These are phyloP conservation scores for Distichodus sexfasciatus DNA, from an alignment of 2,797 vertebrate genomes.

Conservation along the genomic window DNA sequence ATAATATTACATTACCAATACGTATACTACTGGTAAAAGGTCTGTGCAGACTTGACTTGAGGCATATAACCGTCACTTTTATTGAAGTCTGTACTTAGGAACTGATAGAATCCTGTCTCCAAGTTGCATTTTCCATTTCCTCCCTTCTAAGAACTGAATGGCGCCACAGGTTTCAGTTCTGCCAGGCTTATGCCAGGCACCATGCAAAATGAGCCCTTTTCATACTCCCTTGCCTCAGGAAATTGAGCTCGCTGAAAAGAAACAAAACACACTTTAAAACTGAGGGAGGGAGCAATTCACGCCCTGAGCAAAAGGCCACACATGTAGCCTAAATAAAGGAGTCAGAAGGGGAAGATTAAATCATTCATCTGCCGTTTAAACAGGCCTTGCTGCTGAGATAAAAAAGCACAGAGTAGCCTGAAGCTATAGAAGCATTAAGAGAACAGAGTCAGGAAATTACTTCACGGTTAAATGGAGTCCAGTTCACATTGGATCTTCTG, in stretches of 20 bases:
- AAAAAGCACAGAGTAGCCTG: not conserved
- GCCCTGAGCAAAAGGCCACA: not conserved
- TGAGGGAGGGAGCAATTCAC: not conserved
- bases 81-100: too few relatives aligned
- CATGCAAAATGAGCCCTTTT: slow-evolving; percentile 3
- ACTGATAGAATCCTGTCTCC: not conserved
- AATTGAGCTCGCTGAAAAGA: not conserved
- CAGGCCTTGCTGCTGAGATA: not conserved
- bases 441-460: not conserved
- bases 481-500: not conserved
- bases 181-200: too few relatives aligned
- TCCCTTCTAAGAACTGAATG: not conserved
- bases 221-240: not conserved
- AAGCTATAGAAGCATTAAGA: not conserved
- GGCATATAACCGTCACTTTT: too few relatives aligned
- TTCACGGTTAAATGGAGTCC: not conserved
- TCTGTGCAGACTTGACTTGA: too few relatives aligned
- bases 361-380: not conserved
- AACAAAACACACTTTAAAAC: not conserved
- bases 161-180: too few relatives aligned
- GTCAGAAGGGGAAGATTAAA: not conserved
- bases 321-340: slow-evolving; percentile 1
- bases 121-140: not conserved
- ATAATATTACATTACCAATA: too few relatives aligned
- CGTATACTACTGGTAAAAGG: too few relatives aligned